Evolutionary conservation across 2,113 vertebrate genomes (phyloP), one percentile per base, ranked within the genome.

Genomic region (Pollachius pollachius): DNA sequence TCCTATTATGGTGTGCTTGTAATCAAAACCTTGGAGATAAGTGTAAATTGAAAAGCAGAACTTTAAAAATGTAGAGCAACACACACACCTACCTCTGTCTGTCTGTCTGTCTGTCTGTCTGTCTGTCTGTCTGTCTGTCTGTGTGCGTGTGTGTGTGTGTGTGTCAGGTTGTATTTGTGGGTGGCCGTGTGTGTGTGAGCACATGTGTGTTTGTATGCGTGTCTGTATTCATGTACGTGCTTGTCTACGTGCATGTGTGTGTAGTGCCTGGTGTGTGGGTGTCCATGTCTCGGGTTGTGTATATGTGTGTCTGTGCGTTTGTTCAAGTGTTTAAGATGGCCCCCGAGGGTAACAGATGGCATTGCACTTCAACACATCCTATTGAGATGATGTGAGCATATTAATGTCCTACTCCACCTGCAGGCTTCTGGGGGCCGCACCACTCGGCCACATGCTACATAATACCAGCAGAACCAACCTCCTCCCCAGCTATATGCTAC

Each of bases 21-120:
- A 81, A 84, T 84, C 74, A 77, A 76, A 70, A 80, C 81, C 65
- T 67, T 58, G 15, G 67, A 75, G 71, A 80, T 83, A 78, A 65
- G 79, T 52, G 16, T 34, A 34, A 34, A 34, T 34, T 34, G 30
- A 34, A 34, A 34, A 34, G 30, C 4, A 61, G n/a, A 21, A 61
- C 18, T 61, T 61, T 23, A 48, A 13, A 9, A 48, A 48, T 48
- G 12, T 13, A 48, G 41, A 12, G 12, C 41, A 48, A 9, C 12
- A 48, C 41, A 48, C 8, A 12, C 12, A 21, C 9, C 18, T 62
- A 18, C 19, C 9, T 62, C 8, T 23, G 60, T 62, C 18, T 25
- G 60, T 62, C 21, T 62, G 60, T 27, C 9, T 62, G 60, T 62
- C 21, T 62, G 60, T 15, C 8, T 23, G 60, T 62, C 8, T 25